A percentile compares a stretch with the other conserved stretches of the same genome.
Evolutionary conservation across 1,140 invertebrate genomes (phyloP).

Genomic region (Ridgeia piscesae): DNA sequence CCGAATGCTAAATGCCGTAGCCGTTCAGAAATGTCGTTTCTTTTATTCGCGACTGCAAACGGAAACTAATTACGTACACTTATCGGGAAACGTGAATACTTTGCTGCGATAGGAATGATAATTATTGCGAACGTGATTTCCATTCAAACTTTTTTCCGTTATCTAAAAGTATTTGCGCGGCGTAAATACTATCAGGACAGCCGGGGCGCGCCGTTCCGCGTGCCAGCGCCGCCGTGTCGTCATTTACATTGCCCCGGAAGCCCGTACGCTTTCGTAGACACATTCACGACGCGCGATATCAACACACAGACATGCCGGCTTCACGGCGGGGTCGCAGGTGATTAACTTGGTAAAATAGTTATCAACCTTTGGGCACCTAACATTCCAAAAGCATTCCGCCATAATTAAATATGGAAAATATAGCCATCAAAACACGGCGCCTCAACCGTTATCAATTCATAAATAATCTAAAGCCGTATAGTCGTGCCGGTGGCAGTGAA

Average conservation of each 20-base stretch:
- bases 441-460: neutral
- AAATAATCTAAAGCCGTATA: neutral
- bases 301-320: neutral
- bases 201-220: neutral
- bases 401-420: neutral
- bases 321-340: neutral
- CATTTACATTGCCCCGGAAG: neutral
- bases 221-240: neutral
- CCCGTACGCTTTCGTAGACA: neutral
- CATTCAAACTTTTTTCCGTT: slow-evolving; percentile 6
- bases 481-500: neutral
- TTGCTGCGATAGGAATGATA: neutral
- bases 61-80: neutral
- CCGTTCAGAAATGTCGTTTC: neutral
- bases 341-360: neutral
- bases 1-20: neutral
- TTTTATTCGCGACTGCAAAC: neutral
- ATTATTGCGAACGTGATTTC: slow-evolving; percentile 1
- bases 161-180: neutral
- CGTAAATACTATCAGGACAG: neutral
- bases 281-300: neutral
- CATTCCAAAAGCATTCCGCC: neutral
- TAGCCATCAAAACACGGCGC: neutral
- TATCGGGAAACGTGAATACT: neutral
- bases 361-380: neutral